phyloP scores from a whole-genome alignment of 2,888 invertebrate genomes.

The Oscheius sp. region DNA sequence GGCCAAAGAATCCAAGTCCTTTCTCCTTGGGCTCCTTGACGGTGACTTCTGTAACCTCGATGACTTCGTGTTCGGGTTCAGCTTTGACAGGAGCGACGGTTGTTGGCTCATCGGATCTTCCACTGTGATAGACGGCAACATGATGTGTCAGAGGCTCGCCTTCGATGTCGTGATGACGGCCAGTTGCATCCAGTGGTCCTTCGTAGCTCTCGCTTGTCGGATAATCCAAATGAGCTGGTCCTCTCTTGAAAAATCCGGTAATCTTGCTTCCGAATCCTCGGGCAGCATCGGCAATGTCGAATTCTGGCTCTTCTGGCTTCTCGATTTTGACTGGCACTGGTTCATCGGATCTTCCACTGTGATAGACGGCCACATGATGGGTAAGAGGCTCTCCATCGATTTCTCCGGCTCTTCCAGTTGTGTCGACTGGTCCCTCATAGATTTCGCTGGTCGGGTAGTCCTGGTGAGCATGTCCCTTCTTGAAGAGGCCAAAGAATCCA shows the following conservation, averaged over 20 bases:
- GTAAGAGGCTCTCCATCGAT: conserved; percentile 38
- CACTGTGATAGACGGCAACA: conserved; percentile 48
- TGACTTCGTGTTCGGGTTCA: conserved; percentile 12
- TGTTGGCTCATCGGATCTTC: conserved; percentile 38
- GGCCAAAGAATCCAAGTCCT: conserved; percentile 38
- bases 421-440: conserved; percentile 18
- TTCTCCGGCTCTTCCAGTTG: conserved; percentile 41
- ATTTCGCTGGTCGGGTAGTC: conserved; percentile 48
- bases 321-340: conserved; percentile 12
- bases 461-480: conserved; percentile 42
- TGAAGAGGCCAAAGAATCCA: conserved; percentile 38
- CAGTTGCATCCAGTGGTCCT: conserved; percentile 51
- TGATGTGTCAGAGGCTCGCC: conserved; percentile 46
- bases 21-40: neutral
- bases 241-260: conserved; percentile 54
- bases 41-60: neutral
- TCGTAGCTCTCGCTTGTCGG: conserved; percentile 47
- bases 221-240: conserved; percentile 52
- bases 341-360: conserved; percentile 27
- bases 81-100: neutral
- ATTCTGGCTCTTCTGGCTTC: conserved; percentile 18
- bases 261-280: conserved; percentile 39
- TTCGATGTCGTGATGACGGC: conserved; percentile 42
- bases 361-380: conserved; percentile 31
- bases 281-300: conserved; percentile 32